A percentile compares a stretch with the other conserved stretches of the same genome.
phyloP scores from a whole-genome alignment of 2,888 invertebrate species.

The Cecidostiba fungosa region DNA sequence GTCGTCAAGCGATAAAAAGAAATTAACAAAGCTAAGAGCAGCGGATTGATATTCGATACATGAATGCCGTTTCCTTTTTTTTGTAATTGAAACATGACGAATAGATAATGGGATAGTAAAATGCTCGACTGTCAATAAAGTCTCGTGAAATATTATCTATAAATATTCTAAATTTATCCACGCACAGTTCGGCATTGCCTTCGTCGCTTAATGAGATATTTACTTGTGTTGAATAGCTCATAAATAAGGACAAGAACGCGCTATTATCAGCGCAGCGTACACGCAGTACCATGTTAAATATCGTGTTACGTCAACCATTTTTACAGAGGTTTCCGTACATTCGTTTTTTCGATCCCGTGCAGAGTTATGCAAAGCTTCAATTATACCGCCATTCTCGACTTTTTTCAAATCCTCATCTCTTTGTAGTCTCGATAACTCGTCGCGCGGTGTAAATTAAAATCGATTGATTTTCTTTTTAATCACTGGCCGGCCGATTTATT shows the following conservation, averaged over 20 bases:
- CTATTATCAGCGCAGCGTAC: not conserved
- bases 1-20: not conserved
- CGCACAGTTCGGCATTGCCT: not conserved
- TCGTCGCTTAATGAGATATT: conserved; percentile 9
- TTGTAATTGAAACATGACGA: not conserved
- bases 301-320: conserved; percentile 18
- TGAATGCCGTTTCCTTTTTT: too few relatives aligned
- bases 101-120: conserved; percentile 15
- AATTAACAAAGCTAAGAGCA: too few relatives aligned
- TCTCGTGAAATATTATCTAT: conserved; percentile 12
- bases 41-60: not conserved
- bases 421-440: not conserved
- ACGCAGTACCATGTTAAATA: conserved; percentile 1
- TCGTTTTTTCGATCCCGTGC: not conserved
- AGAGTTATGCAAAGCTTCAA: not conserved
- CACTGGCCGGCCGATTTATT: not conserved
- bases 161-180: conserved; percentile 40
- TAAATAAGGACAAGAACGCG: conserved; percentile 30
- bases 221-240: conserved; percentile 13
- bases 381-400: not conserved
- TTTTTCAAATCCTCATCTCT: not conserved
- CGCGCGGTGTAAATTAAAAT: not conserved
- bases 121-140: conserved; percentile 17
- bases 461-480: not conserved
- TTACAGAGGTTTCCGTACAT: not conserved